phyloP scores from a whole-genome alignment of 2,888 invertebrate genomes.

The Subacronicta megacephala region DNA sequence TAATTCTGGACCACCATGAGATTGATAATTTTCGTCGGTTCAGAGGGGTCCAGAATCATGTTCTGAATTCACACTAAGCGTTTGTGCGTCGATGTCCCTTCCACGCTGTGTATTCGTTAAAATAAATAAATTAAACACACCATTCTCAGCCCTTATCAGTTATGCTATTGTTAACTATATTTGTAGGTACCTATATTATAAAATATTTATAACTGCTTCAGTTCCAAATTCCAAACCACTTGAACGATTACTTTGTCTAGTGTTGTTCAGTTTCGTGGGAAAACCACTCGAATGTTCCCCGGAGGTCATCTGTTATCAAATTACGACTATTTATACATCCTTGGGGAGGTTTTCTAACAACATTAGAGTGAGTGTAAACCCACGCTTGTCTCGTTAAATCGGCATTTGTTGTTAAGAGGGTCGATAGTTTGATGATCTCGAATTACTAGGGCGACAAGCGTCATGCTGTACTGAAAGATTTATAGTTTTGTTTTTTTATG shows the following conservation, averaged over 20 bases:
- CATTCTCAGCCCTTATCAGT: too few relatives aligned
- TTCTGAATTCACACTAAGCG: too few relatives aligned
- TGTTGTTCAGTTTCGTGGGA: constrained; percentile 36
- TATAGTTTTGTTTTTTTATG: constrained; percentile 10
- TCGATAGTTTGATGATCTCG: constrained; percentile 21
- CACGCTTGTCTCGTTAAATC: constrained; percentile 27
- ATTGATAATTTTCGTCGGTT: too few relatives aligned
- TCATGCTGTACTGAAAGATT: background rate
- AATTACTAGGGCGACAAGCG: constrained; percentile 11
- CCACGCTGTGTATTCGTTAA: too few relatives aligned
- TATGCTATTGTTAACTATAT: constrained; percentile 3
- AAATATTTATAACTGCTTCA: constrained; percentile 2
- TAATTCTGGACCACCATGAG: too few relatives aligned
- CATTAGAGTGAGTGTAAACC: constrained; percentile 28
- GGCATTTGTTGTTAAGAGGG: constrained; percentile 25
- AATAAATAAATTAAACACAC: too few relatives aligned
- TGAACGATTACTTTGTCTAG: constrained; percentile 29
- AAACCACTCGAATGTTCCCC: constrained; percentile 24
- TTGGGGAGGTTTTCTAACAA: constrained; percentile 35
- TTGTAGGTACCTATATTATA: too few relatives aligned
- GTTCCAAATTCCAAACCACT: constrained; percentile 26
- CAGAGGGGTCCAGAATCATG: too few relatives aligned
- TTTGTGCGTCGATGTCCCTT: too few relatives aligned
- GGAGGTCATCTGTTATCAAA: constrained; percentile 28
- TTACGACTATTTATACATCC: constrained; percentile 26